Percentiles rank a stretch among this genome's conserved stretches.
Evolutionary conservation across 2,113 vertebrate genomes (phyloP).

Genomic region (Nerophis lumbriciformis): DNA sequence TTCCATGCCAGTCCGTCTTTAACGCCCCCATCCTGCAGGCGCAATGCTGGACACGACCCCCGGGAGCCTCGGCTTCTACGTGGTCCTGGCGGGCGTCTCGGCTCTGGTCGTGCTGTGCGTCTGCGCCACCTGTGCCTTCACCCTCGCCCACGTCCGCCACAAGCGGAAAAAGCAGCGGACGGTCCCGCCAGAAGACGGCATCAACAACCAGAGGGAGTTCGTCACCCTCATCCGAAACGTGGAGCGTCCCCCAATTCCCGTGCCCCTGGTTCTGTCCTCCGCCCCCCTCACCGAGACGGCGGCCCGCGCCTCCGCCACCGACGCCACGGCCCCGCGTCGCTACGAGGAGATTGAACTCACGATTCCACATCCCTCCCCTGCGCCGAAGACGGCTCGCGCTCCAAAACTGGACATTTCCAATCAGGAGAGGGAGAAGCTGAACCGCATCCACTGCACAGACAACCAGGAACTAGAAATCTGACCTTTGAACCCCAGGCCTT

Average conservation of each 20-base stretch:
- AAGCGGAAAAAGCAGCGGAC: constrained; percentile 66
- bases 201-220: constrained; percentile 77
- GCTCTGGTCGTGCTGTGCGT: constrained; percentile 58
- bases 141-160: constrained; percentile 65
- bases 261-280: constrained; percentile 7
- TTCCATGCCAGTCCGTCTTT: neutral
- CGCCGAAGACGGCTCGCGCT: constrained; percentile 58
- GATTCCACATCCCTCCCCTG: constrained; percentile 52
- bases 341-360: constrained; percentile 76
- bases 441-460: constrained; percentile 69
- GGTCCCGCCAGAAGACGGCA: constrained; percentile 56
- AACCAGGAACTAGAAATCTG: constrained; percentile 73
- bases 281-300: constrained; percentile 22
- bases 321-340: constrained; percentile 29
- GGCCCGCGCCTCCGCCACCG: constrained; percentile 18
- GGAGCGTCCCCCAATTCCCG: constrained; percentile 45
- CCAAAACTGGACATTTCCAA: constrained; percentile 77
- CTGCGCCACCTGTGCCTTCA: constrained; percentile 57
- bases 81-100: constrained; percentile 65
- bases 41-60: constrained; percentile 51
- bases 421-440: constrained; percentile 73
- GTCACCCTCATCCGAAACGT: constrained; percentile 76
- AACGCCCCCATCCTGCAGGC: constrained; percentile 28
- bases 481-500: constrained; percentile 29
- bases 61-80: constrained; percentile 61